Conservation (phyloP, 2,113 vertebrate genomes). For the Myocastor coypus region DNA sequence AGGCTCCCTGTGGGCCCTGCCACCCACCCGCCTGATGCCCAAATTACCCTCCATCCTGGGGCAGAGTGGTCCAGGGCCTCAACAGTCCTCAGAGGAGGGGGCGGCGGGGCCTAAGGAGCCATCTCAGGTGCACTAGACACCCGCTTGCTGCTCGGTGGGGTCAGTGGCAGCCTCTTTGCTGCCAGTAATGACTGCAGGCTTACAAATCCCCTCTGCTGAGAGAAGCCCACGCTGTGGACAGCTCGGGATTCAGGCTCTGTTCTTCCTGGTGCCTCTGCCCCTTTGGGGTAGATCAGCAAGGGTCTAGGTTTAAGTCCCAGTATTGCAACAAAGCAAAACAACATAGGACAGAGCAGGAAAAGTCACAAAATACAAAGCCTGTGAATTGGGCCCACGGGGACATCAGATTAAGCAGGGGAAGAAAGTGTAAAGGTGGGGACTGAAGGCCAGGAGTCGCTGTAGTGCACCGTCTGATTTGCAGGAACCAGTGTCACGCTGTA, state of each 20-base stretch:
- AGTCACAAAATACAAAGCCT: not conserved
- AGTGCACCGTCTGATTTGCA: not conserved
- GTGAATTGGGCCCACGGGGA: not conserved
- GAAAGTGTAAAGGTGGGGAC: not conserved
- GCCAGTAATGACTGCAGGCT: not conserved
- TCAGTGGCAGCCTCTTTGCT: not conserved
- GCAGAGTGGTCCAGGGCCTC: not conserved
- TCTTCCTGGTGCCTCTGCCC: not conserved
- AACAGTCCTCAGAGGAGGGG: not conserved
- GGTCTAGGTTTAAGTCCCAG: not conserved
- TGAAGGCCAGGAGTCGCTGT: not conserved
- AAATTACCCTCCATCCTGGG: not conserved
- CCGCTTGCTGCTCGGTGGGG: not conserved
- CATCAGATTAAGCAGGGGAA: rapidly evolving
- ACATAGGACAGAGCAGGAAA: not conserved
- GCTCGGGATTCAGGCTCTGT: not conserved
- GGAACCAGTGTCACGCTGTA: not conserved
- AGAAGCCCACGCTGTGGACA: not conserved
- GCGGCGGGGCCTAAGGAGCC: not conserved
- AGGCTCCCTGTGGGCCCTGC: not conserved
- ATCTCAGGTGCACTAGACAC: not conserved
- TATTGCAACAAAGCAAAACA: not conserved
- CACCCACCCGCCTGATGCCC: rapidly evolving
- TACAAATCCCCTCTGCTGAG: not conserved
- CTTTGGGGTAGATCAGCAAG: not conserved